Evolutionary conservation across 64 coral and sea anemone species (phyloP), one percentile per base, ranked within the genome.

Genomic region (Montipora cactus): DNA sequence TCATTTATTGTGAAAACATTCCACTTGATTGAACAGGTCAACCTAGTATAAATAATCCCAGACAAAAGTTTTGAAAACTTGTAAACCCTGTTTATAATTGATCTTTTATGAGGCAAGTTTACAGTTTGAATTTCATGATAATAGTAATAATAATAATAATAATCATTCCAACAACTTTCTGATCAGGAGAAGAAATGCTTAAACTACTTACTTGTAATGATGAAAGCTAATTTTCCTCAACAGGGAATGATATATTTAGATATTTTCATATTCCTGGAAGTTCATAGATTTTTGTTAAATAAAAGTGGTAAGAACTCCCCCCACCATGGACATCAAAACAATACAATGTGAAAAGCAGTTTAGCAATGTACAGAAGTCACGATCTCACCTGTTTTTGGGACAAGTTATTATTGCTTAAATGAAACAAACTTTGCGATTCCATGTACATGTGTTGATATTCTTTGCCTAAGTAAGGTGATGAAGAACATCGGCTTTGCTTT

Each of bases 351-450:
- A 74, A 74, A 74, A 76, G 25, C 21, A 46, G 74, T 25, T 45
- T 14, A 76, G 28, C 74, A 76, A 44, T 76, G 74, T 28, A 44
- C 9, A 76, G 74, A 76, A 76, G 74, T 76, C 74, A 76, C 2
- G 6, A 76, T 76, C 37, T 76, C 74, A 76, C 74, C 74, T 76
- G 74, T 76, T 76, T 76, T 76, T 5, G 23, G 44, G 74, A 76
- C 74, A 76, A 76, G 74, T 44, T 44, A 76, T 76, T 76, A 76
- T 76, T 76, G 74, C 74, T 76, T 76, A 76, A 76, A 76, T 46
- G 74, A 76, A 25, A 44, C 44, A 76, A 76, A 76, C 47, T 74
- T 74, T 20, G 70, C 70, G 18, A 5, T 74, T 55, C 52, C 52
- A 55, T 55, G 52, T 74, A 20, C 19, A n/a, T 74, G 70, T 74